Percentiles rank a stretch among this genome's conserved stretches.
Evolutionary conservation across 1,140 invertebrate species (phyloP).

Genomic region (Armadillidium nasatum): DNA sequence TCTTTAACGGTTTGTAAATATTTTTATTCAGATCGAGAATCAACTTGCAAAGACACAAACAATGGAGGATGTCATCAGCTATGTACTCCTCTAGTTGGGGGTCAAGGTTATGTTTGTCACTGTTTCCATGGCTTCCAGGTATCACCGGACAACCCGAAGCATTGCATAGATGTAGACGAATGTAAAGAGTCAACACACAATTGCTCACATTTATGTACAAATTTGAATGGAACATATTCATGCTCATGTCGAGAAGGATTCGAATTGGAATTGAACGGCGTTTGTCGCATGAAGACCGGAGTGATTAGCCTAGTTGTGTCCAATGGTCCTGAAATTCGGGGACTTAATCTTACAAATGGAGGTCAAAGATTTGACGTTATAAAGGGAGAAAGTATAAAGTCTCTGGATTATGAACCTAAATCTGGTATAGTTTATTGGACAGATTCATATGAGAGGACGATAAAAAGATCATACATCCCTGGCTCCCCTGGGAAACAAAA

Average conservation of each 20-base stretch:
- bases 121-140: constrained; percentile 83
- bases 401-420: constrained; percentile 76
- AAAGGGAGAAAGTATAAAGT: constrained; percentile 73
- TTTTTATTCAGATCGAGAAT: neutral
- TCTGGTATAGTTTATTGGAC: constrained; percentile 87
- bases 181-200: constrained; percentile 74
- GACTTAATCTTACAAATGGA: constrained; percentile 59
- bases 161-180: constrained; percentile 72
- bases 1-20: too few species aligned
- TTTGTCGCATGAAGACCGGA: constrained; percentile 62
- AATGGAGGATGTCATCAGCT: constrained; percentile 89
- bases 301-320: constrained; percentile 51
- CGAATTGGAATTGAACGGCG: constrained; percentile 66
- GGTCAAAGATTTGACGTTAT: constrained; percentile 70
- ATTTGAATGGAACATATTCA: constrained; percentile 84
- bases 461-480: constrained; percentile 86
- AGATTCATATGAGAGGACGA: constrained; percentile 79
- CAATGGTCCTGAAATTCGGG: constrained; percentile 80
- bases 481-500: constrained; percentile 65
- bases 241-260: constrained; percentile 84
- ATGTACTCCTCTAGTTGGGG: constrained; percentile 72
- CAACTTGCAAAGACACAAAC: constrained; percentile 64
- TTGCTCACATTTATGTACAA: constrained; percentile 87
- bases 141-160: constrained; percentile 54
- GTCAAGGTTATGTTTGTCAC: constrained; percentile 78